Base-by-base conservation (phyloP, 2,113 vertebrate species). In the Megalops atlanticus region DNA sequence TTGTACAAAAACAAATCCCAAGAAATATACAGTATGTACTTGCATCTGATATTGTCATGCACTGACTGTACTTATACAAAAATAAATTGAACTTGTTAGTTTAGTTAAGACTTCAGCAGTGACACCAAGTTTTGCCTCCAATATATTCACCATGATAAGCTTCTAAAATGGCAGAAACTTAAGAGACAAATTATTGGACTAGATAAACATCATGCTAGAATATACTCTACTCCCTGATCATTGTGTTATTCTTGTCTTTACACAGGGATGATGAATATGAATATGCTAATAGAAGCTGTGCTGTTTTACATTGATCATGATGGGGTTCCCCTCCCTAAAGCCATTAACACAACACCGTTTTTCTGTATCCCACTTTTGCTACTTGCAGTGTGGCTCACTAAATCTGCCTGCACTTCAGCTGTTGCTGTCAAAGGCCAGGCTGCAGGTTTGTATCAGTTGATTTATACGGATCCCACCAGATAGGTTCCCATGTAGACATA, bases 41-140 rank as follows among this genome's bases (percentile, higher is more conserved):
- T 89, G 85, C 36, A 84, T 83, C 86, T 74, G 88, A 89, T 89
- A 41, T 88, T 78, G 85, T 89, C 91, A 91, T 93, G 92, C 92
- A 90, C 83, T 84, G 91, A 91, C 88, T 88, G 86, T 82, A 83
- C 83, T 82, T 87, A 86, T 85, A 84, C 86, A 86, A 85, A 88
- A 86, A 90, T 86, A 85, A 85, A 78, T 84, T 87, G 85, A 88
- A 86, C 86, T 82, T 87, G 90, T 92, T 87, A 84, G 85, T 81
- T 78, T 74, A 78, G 86, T 86, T 90, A 88, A 90, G 87, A 88
- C 86, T 90, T 91, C 83, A 89, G 89, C 86, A 87, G 72, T 58
- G 54, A 64, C 77, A 49, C 36, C 83, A 27, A 74, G 82, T 78
- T 47, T 3, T 52, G 83, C 76, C 82, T 54, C 15, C n/a, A 41